Evolutionary conservation across 2,888 invertebrate species (phyloP).

Genomic region (Adelognathus sp.): DNA sequence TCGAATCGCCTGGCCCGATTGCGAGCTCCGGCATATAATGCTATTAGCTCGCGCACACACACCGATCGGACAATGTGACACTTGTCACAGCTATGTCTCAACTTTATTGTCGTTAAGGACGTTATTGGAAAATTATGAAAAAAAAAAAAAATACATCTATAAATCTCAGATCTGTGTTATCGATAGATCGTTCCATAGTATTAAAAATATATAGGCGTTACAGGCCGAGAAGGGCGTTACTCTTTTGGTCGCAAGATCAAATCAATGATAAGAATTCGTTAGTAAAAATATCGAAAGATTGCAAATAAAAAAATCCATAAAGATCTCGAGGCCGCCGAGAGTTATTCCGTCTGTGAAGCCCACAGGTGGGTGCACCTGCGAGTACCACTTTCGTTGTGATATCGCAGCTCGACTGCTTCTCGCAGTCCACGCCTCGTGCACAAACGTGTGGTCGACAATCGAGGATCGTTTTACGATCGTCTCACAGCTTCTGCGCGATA

Average conservation of each 20-base stretch:
- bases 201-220: constrained; percentile 27
- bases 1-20: constrained; percentile 46
- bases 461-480: constrained; percentile 50
- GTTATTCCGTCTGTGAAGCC: not conserved
- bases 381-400: constrained; percentile 48
- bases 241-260: constrained; percentile 46
- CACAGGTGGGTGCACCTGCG: constrained; percentile 51
- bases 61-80: constrained; percentile 30
- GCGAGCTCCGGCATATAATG: not conserved
- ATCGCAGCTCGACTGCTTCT: not conserved
- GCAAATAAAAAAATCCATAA: not conserved
- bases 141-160: not conserved
- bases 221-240: constrained; percentile 51
- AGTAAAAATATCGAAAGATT: not conserved
- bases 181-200: constrained; percentile 36
- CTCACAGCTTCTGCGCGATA: constrained; percentile 52
- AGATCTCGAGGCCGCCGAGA: constrained; percentile 4
- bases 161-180: constrained; percentile 31
- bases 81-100: constrained; percentile 22
- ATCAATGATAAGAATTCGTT: constrained; percentile 40
- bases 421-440: constrained; percentile 62
- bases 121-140: constrained; percentile 7
- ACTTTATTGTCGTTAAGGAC: constrained; percentile 28
- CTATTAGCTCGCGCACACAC: not conserved
- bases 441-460: constrained; percentile 25